Evolutionary conservation across 1,140 invertebrate genomes (phyloP), one percentile per base, ranked within the genome.

Genomic region (Anthonomus grandis): DNA sequence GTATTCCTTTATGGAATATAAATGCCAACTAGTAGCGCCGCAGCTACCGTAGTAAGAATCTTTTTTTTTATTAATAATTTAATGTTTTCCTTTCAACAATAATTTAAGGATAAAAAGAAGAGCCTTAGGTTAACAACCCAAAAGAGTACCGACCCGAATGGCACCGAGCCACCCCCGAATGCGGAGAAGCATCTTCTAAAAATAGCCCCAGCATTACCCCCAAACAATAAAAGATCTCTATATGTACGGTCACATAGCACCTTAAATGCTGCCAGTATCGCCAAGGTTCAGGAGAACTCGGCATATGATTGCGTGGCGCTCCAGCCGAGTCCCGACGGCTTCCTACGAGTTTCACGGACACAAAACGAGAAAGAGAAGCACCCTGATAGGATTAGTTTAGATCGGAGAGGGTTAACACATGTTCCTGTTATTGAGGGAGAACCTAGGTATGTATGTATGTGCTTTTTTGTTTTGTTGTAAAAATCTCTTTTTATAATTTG

Each of bases 381-480:
- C 72, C 86, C 87, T 9, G 87, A 91, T 70, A 77, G 86, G 61
- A 87, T 91, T 63, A 86, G 83, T 67, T 79, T 90, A 9, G 87
- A 91, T 70, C 81, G 86, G 64, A 75, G 86, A 25, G 88, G 87
- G 10, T 73, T 92, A 15, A 87, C 84, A 5, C 79, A 79, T 19
- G 82, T 91, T 60, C 93, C 92, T 0, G 81, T 87, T 55, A 84
- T 95, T 50, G 83, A 87, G 37, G 85, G 84, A 34, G 91, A 93
- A 63, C 39, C 55, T 52, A 58, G 45, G 55, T 57, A 25, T 17
- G 36, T 27, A 8, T 3, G 9, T n/a, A n/a, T n/a, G n/a, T n/a
- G n/a, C n/a, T n/a, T n/a, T n/a, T n/a, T n/a, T n/a, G n/a, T n/a
- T 36, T 34, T 4, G 12, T 13, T 46, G 5, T n/a, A 25, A 27